Base-by-base conservation (phyloP, 2,888 invertebrate genomes). In the Lasioglossum lativentre region DNA sequence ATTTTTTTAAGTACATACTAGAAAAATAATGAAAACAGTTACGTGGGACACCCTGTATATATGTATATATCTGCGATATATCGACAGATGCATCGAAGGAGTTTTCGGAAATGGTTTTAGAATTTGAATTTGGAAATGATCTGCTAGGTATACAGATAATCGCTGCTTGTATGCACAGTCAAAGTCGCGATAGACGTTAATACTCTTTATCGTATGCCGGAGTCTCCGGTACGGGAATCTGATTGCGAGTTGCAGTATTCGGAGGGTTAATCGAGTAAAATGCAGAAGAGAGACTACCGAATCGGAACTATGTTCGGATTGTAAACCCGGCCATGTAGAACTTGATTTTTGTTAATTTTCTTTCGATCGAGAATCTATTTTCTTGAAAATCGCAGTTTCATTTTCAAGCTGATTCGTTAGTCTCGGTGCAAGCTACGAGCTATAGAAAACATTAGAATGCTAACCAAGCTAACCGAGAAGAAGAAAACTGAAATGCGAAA, bases 331-430 rank as follows among this genome's bases (percentile, higher is more conserved):
- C 30, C 10, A 27, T 10, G 56, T 52, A 2, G 34, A 30, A 19
- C 19, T 19, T 19, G 14, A 4, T 47, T 30, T 59, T 59, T 5
- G 59, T 27, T 16, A 8, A 8, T 45, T 45, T 45, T 5, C 59
- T 27, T 59, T 59, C 27, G 52, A 83, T 76, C 83, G 73, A 83
- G 34, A 34, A 34, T 34, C 73, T 73, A 74, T 68, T 76, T 56
- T 47, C n/a, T 52, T 12, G 42, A 38, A 27, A 68, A 73, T 56
- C 45, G 30, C 45, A 5, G 63, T 82, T 82, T 81, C 56, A 59
- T 68, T 83, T 34, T 42, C 63, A 27, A 19, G 34, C 66, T 66
- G 66, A 0, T 19, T 34, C 30, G 56, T 73, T 82, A 68, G 71
- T 45, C 38, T 3, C 72, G 45, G 52, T 52, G 52, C 72, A 78